These are phyloP conservation scores for Poicephalus gulielmi DNA, from an alignment of 2,113 vertebrate genomes.

Conservation along the genomic window DNA sequence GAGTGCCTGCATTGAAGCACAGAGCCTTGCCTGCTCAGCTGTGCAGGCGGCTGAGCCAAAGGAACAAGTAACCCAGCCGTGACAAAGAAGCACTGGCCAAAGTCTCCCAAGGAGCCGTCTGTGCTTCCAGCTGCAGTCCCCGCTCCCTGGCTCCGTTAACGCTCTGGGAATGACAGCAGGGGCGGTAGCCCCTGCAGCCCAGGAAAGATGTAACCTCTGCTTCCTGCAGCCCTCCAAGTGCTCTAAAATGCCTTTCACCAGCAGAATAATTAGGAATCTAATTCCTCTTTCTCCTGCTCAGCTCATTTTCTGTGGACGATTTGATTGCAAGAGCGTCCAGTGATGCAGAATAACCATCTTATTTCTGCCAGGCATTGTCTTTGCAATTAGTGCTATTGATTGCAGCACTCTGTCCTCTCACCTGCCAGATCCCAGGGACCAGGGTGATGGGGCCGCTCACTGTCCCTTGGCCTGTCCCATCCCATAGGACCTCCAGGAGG, in stretches of 20 bases:
- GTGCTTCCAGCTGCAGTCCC: slow-evolving; percentile 22
- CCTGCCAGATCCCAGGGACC: slow-evolving; percentile 43
- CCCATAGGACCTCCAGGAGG: rapidly evolving
- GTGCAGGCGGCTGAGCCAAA: not conserved
- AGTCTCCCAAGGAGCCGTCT: slow-evolving; percentile 30
- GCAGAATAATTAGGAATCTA: slow-evolving; percentile 78
- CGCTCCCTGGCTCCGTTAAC: not conserved
- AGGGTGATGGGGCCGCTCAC: not conserved
- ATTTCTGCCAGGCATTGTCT: slow-evolving; percentile 76
- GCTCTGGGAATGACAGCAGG: slow-evolving; percentile 28
- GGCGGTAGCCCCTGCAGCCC: not conserved
- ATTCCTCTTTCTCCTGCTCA: slow-evolving; percentile 76
- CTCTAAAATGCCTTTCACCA: slow-evolving; percentile 53
- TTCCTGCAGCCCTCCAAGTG: slow-evolving; percentile 35
- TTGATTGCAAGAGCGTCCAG: slow-evolving; percentile 75
- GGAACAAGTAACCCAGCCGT: not conserved
- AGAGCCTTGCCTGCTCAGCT: not conserved
- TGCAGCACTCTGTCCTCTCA: slow-evolving; percentile 33
- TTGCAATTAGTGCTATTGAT: slow-evolving; percentile 69
- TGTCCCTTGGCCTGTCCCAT: rapidly evolving
- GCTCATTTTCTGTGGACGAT: slow-evolving; percentile 79
- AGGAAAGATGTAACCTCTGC: slow-evolving; percentile 10
- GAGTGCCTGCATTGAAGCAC: not conserved
- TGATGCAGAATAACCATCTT: slow-evolving; percentile 79
- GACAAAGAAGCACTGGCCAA: slow-evolving; percentile 1